phyloP scores from a whole-genome alignment of 1,140 invertebrate species.

The Polyergus mexicanus region DNA sequence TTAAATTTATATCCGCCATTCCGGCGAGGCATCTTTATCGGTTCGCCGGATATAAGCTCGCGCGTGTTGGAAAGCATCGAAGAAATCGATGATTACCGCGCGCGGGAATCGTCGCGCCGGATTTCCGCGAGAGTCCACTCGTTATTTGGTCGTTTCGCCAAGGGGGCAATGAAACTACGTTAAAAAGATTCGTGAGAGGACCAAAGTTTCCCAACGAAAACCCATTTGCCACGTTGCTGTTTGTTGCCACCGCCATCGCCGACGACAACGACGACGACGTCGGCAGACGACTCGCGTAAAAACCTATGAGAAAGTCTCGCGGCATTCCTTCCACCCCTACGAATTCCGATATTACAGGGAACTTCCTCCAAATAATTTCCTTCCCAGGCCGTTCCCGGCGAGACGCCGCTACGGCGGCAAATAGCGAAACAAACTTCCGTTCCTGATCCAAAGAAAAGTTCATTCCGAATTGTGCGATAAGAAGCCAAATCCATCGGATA shows the following conservation, averaged over 20 bases:
- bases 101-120: constrained; percentile 43
- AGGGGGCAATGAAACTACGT: constrained; percentile 56
- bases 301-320: constrained; percentile 36
- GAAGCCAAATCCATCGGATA: constrained; percentile 54
- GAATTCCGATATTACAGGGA: constrained; percentile 71
- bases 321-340: constrained; percentile 36
- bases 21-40: constrained; percentile 25
- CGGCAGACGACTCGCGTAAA: constrained; percentile 51
- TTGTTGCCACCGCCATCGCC: too few relatives aligned
- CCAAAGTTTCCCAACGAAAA: constrained; percentile 59
- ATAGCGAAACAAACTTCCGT: constrained; percentile 77
- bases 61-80: not conserved
- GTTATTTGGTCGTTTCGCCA: constrained; percentile 62
- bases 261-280: constrained; percentile 18
- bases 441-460: constrained; percentile 63
- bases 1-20: constrained; percentile 37
- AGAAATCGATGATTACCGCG: constrained; percentile 51
- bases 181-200: constrained; percentile 55
- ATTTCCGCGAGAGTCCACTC: constrained; percentile 55
- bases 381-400: constrained; percentile 49
- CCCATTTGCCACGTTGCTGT: constrained; percentile 8
- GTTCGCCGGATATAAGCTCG: constrained; percentile 27
- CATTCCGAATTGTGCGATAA: constrained; percentile 70
- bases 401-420: constrained; percentile 62
- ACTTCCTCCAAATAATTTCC: constrained; percentile 77